These are phyloP conservation scores for Peromyscus aztecus DNA, from an alignment of 2,797 vertebrate genomes.

Conservation along the genomic window DNA sequence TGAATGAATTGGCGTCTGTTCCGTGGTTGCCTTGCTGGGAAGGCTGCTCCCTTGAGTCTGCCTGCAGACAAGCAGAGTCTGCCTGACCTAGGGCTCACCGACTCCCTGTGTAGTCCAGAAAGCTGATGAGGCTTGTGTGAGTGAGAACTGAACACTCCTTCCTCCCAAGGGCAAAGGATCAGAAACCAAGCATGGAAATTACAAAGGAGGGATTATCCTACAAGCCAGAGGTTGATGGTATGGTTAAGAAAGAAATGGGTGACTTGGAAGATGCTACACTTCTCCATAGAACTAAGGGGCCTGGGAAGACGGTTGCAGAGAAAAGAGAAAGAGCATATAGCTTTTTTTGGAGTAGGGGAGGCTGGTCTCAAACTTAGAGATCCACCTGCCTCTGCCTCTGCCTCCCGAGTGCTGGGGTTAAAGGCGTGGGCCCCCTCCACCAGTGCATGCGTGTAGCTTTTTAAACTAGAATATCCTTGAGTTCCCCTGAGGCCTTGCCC, in stretches of 20 bases:
- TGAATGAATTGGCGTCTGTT: not conserved
- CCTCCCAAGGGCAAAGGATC: not conserved
- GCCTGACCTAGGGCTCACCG: not conserved
- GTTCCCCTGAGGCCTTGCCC: not conserved
- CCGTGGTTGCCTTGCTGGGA: not conserved
- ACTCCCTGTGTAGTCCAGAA: not conserved
- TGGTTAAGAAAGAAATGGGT: conserved; percentile 9
- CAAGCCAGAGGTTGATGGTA: not conserved
- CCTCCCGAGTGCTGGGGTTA: not conserved
- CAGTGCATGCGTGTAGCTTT: not conserved
- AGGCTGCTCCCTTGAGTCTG: not conserved
- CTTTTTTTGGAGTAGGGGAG: not conserved
- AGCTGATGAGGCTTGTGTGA: not conserved
- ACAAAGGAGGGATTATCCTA: conserved; percentile 52
- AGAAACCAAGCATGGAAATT: not conserved
- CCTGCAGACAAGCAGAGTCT: not conserved
- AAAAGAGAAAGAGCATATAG: not conserved
- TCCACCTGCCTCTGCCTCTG: not conserved
- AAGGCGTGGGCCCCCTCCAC: not conserved
- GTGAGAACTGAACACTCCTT: not conserved
- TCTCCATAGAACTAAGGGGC: not conserved
- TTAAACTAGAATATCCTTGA: not conserved
- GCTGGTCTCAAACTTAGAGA: not conserved
- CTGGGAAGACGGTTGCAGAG: not conserved
- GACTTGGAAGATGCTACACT: not conserved